phyloP scores from a whole-genome alignment of 2,113 vertebrate species.

The Ophiodon elongatus region DNA sequence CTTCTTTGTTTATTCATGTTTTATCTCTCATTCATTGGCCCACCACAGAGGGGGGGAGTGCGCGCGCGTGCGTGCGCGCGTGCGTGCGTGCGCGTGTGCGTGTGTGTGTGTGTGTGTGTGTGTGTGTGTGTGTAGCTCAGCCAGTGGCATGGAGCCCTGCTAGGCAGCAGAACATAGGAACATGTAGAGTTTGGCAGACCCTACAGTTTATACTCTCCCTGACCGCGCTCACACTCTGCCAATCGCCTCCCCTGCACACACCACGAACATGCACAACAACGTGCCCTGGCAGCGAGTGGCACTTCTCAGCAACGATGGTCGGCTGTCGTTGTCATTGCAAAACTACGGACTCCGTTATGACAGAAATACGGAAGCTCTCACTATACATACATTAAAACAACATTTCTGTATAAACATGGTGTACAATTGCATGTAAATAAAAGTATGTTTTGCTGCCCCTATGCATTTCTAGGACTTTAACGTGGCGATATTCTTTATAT shows the following conservation, averaged over 20 bases:
- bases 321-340: not conserved
- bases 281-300: not conserved
- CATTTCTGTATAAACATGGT: not conserved
- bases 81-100: slow-evolving; percentile 19
- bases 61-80: slow-evolving; percentile 23
- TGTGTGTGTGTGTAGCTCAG: slow-evolving; percentile 17
- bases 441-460: not conserved
- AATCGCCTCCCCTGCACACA: slow-evolving; percentile 6
- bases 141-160: slow-evolving; percentile 34
- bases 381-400: not conserved
- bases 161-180: slow-evolving; percentile 46
- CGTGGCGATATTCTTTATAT: not conserved
- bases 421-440: not conserved
- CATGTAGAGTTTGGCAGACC: slow-evolving; percentile 30
- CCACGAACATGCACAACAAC: not conserved
- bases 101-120: slow-evolving; percentile 21
- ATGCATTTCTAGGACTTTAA: not conserved
- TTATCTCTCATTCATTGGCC: slow-evolving; percentile 10
- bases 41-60: not conserved
- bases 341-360: not conserved
- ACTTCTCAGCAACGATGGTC: not conserved
- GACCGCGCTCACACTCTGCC: slow-evolving; percentile 18
- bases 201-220: slow-evolving; percentile 16
- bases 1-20: slow-evolving; percentile 4
- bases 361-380: not conserved